phyloP scores from a whole-genome alignment of 2,888 invertebrate species.

The Lysandra bellargus region DNA sequence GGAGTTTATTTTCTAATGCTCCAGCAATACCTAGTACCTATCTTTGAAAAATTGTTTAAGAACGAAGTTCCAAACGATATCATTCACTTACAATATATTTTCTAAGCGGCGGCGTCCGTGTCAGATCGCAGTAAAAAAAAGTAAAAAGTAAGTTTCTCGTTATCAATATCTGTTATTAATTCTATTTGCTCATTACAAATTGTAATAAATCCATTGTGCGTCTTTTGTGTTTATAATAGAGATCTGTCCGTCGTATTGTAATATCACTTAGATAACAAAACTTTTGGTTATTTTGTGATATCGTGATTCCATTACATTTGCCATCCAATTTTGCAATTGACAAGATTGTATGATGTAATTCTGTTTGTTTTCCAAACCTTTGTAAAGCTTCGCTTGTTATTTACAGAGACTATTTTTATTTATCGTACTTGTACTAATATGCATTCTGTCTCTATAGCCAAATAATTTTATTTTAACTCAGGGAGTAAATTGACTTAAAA shows the following conservation, averaged over 20 bases:
- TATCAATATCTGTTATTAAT: conserved; percentile 13
- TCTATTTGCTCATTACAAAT: conserved; percentile 11
- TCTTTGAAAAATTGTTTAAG: no score
- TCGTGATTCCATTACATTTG: conserved; percentile 5
- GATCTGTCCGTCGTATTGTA: conserved; percentile 1
- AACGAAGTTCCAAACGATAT: not conserved
- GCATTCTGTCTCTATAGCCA: no score
- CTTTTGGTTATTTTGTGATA: conserved; percentile 4
- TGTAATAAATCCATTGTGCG: conserved; percentile 26
- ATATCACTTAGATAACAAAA: conserved; percentile 4
- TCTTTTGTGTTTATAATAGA: conserved; percentile 20
- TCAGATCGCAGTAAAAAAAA: not conserved
- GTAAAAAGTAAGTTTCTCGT: conserved; percentile 1
- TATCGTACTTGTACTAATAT: no score
- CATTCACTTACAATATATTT: not conserved
- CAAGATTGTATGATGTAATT: not conserved
- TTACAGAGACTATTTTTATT: no score
- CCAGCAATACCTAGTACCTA: no score
- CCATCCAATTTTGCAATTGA: not conserved
- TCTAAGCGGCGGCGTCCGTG: not conserved
- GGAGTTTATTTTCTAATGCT: no score
- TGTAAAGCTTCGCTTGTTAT: not conserved
- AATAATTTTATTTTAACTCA: no score
- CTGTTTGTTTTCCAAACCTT: not conserved
- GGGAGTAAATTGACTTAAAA: no score